These are phyloP conservation scores for Lampris incognitus DNA, from an alignment of 2,113 vertebrate species.

Conservation along the genomic window DNA sequence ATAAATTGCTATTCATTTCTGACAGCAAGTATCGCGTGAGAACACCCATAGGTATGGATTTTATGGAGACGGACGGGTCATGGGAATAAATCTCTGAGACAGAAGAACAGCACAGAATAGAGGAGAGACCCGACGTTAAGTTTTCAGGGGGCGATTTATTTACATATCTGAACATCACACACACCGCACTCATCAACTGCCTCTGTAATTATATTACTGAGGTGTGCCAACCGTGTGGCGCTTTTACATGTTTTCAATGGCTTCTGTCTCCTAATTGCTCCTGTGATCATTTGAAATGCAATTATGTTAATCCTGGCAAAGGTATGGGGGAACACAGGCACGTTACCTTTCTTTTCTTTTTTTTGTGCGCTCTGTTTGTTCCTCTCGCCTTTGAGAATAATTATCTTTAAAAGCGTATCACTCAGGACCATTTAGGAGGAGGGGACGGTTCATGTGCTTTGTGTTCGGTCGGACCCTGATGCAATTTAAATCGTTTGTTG, in stretches of 20 bases:
- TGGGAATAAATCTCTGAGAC: no score
- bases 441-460: conserved; percentile 44
- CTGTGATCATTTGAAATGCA: conserved; percentile 79
- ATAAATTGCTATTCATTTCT: no score
- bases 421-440: conserved; percentile 52
- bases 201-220: conserved; percentile 36
- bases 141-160: conserved; percentile 28
- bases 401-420: conserved; percentile 77
- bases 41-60: no score
- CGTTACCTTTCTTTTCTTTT: conserved; percentile 43
- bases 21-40: no score
- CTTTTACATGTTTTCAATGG: conserved; percentile 61
- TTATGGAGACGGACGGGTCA: no score
- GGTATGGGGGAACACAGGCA: conserved; percentile 62
- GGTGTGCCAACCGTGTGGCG: conserved; percentile 33
- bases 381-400: conserved; percentile 69
- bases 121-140: no score
- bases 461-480: conserved; percentile 32
- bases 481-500: conserved; percentile 49
- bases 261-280: conserved; percentile 63
- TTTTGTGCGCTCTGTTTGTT: conserved; percentile 34
- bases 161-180: conserved; percentile 37
- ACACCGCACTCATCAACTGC: conserved; percentile 24
- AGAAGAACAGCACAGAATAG: no score
- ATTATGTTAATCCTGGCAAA: conserved; percentile 75